Base-by-base conservation (phyloP, 2,113 vertebrate species). In the Lutjanus erythropterus region DNA sequence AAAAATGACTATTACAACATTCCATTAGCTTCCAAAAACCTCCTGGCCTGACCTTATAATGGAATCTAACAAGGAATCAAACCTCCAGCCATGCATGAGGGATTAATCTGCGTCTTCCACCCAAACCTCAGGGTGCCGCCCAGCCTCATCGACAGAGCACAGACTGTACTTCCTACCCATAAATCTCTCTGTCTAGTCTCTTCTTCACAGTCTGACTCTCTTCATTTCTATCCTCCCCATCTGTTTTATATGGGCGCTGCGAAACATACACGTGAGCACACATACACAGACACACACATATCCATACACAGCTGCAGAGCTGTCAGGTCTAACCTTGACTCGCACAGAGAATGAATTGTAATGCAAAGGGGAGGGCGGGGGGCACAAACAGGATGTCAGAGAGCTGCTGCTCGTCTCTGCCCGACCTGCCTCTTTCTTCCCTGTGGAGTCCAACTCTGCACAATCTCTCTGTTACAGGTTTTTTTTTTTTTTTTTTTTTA, bases 301-400 rank as follows among this genome's bases (percentile, higher is more conserved):
- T 60, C 31, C 62, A 53, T 49, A 71, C 73, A 67, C 81, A 66
- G 82, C 71, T 86, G 85, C 85, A 73, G 88, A 74, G 78, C 88
- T 88, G 91, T 89, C 90, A 84, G 86, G 64, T 88, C 80, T 88
- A 86, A 91, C 90, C 89, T 91, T 91, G 89, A 90, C 71, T 89
- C 64, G 60, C 18, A 46, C 88, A 27, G 49, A 75, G 80, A 80
- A 39, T 72, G 87, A 85, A 89, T 88, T 86, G 84, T 87, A 90
- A 91, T 87, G 88, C 81, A 72, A 73, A 68, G 62, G 37, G 74
- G 50, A 66, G 71, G 66, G 68, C 11, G 77, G 75, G 56, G 85
- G 29, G 71, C 81, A 88, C 72, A 86, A 86, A 88, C 89, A 88
- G 83, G 80, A 82, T 86, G 89, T 91, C 89, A 83, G 81, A 78